Evolutionary conservation across 2,888 invertebrate genomes (phyloP), one percentile per base, ranked within the genome.

Genomic region (Colostygia pectinataria): DNA sequence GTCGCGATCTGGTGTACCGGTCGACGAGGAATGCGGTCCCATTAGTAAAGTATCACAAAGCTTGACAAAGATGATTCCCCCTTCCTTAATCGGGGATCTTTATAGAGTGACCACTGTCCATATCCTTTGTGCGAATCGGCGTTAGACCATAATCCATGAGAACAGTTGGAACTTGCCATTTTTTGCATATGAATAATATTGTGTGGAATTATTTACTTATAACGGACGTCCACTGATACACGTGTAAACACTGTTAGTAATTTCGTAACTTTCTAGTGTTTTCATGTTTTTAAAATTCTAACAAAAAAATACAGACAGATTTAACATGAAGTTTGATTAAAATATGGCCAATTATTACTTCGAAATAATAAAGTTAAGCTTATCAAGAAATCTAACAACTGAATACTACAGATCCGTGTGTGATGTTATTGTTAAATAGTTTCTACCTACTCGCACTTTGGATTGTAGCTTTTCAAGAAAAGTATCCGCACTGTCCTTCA

Each of bases 61-160:
- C 72, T 67, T 71, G 67, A 56, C 54, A 57, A 61, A 55, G 57
- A 55, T 48, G 77, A 58, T n/a, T n/a, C n/a, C 34, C 77, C 80
- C 81, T 74, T 74, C 71, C 77, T 75, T 81, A 82, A 87, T 88
- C 88, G 77, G 74, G 52, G 68, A 88, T 88, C 87, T 88, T 88
- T 86, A 89, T 89, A 65, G 76, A 89, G 61, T 89, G 85, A 78
- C 84, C 87, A 69, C 80, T 80, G 78, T 85, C 79, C 80, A 75
- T 80, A 43, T 25, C 59, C 71, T 72, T 83, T 84, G 81, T 85
- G 63, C 64, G 25, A 49, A 59, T 61, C 56, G 78, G 83, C 81
- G 87, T 84, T 86, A 88, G 81, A 86, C 87, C 88, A 83, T 89
- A 90, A 90, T 86, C 87, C 83, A 61, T 42, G 68, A 66, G 74